Evolutionary conservation across 2,888 invertebrate genomes (phyloP), one percentile per base, ranked within the genome.

Genomic region (Aspidiotus destructor): DNA sequence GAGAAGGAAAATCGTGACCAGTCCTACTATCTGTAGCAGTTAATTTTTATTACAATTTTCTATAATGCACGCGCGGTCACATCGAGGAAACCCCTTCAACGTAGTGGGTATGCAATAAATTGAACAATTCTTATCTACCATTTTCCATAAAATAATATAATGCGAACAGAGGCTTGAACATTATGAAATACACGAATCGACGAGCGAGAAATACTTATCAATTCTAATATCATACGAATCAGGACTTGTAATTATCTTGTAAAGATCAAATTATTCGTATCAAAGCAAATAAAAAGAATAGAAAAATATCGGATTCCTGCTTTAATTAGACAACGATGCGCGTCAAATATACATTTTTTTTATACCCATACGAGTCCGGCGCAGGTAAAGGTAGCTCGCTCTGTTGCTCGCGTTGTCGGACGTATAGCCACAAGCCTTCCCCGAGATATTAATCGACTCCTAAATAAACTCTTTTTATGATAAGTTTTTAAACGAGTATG

Each of bases 401-500:
- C 28, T 28, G 28, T 28, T 28, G 28, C 28, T 28, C 28, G 28
- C 28, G 28, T 28, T 28, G 28, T 28, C 28, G 2, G 28, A 28
- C 28, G 28, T 28, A 28, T 28, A 28, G 28, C 28, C 28, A 28
- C 28, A 28, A 28, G 28, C 28, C 28, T 48, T 55, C 67, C 60
- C 60, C 48, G 16, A 65, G 60, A 67, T 67, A 67, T 60, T 60
- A 67, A 67, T 67, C 67, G 58, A 28, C n/a, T 42, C 42, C 57
- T 67, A 40, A 58, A 48, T 67, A 67, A 67, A 58, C 65, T 67
- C 48, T 58, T 67, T 57, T 60, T 67, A 67, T 48, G 58, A 65
- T 67, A 67, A 67, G 9, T 67, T 67, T 58, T 67, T 67, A 67
- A 67, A 67, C 60, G 67, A 58, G 67, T 67, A 58, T 67, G 67